phyloP scores from a whole-genome alignment of 2,888 invertebrate species.

The Anorthoa munda region DNA sequence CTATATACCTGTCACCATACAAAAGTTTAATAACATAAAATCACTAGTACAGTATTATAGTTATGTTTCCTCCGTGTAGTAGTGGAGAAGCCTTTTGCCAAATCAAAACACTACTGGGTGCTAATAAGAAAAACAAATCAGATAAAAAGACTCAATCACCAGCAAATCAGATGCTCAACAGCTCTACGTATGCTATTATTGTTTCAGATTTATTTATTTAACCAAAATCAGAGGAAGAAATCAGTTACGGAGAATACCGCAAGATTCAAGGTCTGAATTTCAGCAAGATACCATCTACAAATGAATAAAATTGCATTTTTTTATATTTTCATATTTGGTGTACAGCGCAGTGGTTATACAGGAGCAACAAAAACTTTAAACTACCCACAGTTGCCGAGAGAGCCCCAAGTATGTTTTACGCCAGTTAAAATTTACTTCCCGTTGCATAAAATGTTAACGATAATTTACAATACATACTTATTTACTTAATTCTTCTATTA shows the following conservation, averaged over 20 bases:
- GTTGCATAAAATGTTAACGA: not conserved
- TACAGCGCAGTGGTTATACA: not conserved
- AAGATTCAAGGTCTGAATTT: constrained; percentile 8
- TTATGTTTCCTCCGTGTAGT: not conserved
- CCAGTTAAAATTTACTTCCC: constrained; percentile 1
- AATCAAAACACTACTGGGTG: not conserved
- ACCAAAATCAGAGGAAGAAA: not conserved
- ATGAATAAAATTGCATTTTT: not conserved
- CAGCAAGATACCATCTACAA: not conserved
- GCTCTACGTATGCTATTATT: not conserved
- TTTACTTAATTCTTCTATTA: not conserved
- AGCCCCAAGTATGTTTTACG: not conserved
- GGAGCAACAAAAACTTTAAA: not conserved
- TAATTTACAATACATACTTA: not conserved
- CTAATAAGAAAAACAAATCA: not conserved
- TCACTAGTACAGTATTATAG: not conserved
- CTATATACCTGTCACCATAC: not conserved
- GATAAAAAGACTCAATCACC: not conserved
- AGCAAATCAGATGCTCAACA: not conserved
- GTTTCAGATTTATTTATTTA: not conserved
- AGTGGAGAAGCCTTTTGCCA: not conserved
- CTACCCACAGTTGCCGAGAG: not conserved
- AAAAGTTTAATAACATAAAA: not conserved
- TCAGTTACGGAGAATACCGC: not conserved
- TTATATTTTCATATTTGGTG: not conserved